Percentiles rank a stretch among this genome's conserved stretches.
Conservation (phyloP, 1,140 invertebrate genomes). For the Cydia pomonella region DNA sequence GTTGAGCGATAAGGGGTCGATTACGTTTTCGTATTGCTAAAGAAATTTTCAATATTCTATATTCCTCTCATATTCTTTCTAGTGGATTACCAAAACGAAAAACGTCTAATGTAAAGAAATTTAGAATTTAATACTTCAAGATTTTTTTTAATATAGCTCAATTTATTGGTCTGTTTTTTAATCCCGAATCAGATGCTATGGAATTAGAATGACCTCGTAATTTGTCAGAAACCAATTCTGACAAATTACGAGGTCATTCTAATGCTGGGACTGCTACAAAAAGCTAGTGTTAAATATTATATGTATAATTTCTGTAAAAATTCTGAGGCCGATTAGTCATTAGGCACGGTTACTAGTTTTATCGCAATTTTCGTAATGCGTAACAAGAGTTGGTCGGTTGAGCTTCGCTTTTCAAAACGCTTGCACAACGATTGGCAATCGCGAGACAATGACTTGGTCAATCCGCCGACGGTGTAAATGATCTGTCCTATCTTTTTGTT, state of each 20-base stretch:
- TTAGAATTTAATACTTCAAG: neutral
- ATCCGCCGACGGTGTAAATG: slow-evolving; percentile 59
- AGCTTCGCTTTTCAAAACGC: slow-evolving; percentile 28
- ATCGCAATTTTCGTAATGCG: slow-evolving; percentile 30
- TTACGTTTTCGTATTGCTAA: slow-evolving; percentile 42
- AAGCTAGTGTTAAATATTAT: slow-evolving; percentile 11
- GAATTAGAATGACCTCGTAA: neutral
- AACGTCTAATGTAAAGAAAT: no score
- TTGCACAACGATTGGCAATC: slow-evolving; percentile 22
- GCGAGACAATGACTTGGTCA: slow-evolving; percentile 23
- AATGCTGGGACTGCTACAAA: neutral
- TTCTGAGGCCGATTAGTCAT: slow-evolving; percentile 21
- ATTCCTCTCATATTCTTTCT: neutral
- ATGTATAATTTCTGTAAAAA: slow-evolving; percentile 3
- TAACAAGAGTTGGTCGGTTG: slow-evolving; percentile 25
- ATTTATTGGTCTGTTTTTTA: neutral
- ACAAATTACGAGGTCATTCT: no score
- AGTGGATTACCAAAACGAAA: no score
- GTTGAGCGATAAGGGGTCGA: slow-evolving; percentile 49
- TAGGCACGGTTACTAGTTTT: slow-evolving; percentile 30
- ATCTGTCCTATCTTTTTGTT: neutral
- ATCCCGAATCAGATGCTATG: neutral
- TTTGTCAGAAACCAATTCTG: no score
- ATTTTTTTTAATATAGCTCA: neutral
- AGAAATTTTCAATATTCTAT: neutral